Base-by-base conservation (phyloP, 2,113 vertebrate species). In the Pogona vitticeps region DNA sequence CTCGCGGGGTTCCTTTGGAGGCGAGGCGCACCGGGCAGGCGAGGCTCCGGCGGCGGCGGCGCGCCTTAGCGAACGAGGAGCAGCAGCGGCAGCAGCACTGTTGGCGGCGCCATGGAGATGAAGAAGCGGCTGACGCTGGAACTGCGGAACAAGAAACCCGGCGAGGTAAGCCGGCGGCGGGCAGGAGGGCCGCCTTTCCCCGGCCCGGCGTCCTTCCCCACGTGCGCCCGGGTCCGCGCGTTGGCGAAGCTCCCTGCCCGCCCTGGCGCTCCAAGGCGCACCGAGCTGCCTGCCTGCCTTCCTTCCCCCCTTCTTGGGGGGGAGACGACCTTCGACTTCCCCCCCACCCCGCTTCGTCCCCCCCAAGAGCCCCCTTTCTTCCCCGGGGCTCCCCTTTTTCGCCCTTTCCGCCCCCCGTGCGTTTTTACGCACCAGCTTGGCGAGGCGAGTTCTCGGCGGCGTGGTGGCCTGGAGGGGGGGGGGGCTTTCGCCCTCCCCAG, bases 131-230 rank as follows among this genome's bases (percentile, higher is more conserved):
- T 97, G 31, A 94, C 90, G 2, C 63, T 95, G 72, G 96, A 97
- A 65, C 91, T 97, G 77, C 88, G 95, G 86, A 95, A 96, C 91
- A 94, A 94, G 92, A 96, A 96, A 7, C 96, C 96, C 0, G 52
- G 93, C 2, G 96, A 97, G 90, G 96, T 96, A 61, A 68, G 77
- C 2, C 40, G 5, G 33, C 36, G 3, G 18, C 3, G 18, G 9
- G 7, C 36, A 14, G 6, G 56, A 31, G 10, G 70, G 1, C n/a
- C 26, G 52, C 82, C 2, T 75, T 20, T 38, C 59, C 36, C 33
- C 81, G 10, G n/a, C 2, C 10, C 17, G 15, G 26, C 5, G 28
- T 40, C 12, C 9, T 21, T 26, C n/a, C 3, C 8, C 63, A 67
- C 84, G 52, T 78, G 46, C 52, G 36, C 70, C 33, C 82, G 58